Base-by-base conservation (phyloP, 30 jellyfish, hydroid and myxozoan species). In the Catostylus mosaicus region DNA sequence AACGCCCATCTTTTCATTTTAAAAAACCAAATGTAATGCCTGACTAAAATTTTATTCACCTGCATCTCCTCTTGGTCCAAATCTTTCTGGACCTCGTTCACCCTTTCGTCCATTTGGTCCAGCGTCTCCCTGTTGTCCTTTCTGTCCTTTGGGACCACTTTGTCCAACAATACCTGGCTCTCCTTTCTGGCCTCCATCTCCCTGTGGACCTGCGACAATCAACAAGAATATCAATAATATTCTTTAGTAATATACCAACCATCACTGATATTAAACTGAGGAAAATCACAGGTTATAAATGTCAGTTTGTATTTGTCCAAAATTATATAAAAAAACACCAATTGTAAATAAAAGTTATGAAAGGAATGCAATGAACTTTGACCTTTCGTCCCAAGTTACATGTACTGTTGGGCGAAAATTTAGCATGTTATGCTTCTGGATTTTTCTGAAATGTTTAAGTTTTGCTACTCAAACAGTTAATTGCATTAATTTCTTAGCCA, bases 131-230 rank as follows among this genome's bases (percentile, higher is more conserved):
- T 0, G 31, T 30, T 83, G 83, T 23, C 94, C 94, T 74, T 37
- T 83, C 63, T 47, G 50, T 57, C 94, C 94, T 22, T 73, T 83
- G 11, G 40, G 83, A 3, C 94, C 94, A 1, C 33, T 68, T 38
- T 85, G 83, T 61, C 83, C 84, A 19, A 22, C 66, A 46, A 78
- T 50, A 20, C 89, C 89, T 34, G 94, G 87, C 37, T 56, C 94
- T 26, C 94, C 94, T 45, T 83, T 83, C 61, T 22, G 76, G 2
- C 94, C 94, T 3, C 45, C 59, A 26, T 56, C 80, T 9, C 94
- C 94, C 19, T 62, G 75, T 0, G 64, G 45, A 66, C 90, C 90
- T 79, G 66, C 26, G 14, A 40, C 7, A 40, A 40, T 40, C 54
- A 40, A 5, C 54, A 40, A 40, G 54, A 14, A 14, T 7, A 14